Evolutionary conservation across 2,797 vertebrate species (phyloP).

Genomic region (Oreortyx pictus): DNA sequence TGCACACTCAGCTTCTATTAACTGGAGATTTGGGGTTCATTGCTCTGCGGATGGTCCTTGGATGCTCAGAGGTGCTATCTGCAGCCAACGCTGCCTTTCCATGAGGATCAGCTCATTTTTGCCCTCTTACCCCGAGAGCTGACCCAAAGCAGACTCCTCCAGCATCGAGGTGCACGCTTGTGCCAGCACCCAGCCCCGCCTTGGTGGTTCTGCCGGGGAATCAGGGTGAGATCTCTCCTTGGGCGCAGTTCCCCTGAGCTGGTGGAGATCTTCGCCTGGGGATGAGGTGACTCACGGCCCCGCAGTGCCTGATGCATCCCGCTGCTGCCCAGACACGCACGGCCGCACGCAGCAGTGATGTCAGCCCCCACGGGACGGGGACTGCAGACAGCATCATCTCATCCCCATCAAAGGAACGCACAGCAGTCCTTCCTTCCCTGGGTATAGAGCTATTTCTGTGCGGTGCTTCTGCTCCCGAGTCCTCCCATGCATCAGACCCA

Average conservation of each 20-base stretch:
- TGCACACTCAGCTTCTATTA: not conserved
- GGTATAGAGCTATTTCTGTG: not conserved
- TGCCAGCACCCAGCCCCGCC: not conserved
- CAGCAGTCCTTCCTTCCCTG: not conserved
- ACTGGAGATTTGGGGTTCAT: not conserved
- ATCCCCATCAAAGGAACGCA: rapidly evolving
- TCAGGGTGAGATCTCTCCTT: not conserved
- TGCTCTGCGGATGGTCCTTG: not conserved
- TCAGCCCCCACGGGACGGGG: not conserved
- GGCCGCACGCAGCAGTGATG: not conserved
- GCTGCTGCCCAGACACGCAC: not conserved
- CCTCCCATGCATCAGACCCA: rapidly evolving
- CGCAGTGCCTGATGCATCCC: not conserved
- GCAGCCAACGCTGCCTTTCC: not conserved
- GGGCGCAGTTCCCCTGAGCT: not conserved
- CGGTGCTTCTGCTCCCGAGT: rapidly evolving
- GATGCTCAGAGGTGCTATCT: not conserved
- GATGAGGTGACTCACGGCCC: not conserved
- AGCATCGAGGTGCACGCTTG: rapidly evolving
- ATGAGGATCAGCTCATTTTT: rapidly evolving
- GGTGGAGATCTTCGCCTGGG: not conserved
- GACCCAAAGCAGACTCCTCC: not conserved
- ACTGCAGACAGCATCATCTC: not conserved
- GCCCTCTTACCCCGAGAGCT: not conserved
- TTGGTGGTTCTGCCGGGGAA: not conserved